These are phyloP conservation scores for Silurus glanis DNA, from an alignment of 2,113 vertebrate species.

Conservation along the genomic window DNA sequence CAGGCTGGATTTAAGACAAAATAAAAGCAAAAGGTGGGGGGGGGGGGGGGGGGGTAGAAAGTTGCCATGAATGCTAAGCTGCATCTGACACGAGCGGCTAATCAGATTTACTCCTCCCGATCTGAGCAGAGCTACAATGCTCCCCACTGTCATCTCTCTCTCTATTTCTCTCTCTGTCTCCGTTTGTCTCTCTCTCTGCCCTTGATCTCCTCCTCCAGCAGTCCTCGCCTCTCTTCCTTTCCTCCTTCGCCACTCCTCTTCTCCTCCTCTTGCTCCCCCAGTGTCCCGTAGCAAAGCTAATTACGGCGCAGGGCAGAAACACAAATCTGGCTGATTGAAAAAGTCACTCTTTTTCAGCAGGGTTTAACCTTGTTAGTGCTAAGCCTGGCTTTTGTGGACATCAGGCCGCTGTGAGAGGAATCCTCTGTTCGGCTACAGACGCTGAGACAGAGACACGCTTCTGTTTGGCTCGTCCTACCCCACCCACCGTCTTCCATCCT, in stretches of 20 bases:
- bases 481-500: constrained; percentile 50
- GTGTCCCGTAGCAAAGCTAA: constrained; percentile 88
- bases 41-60: constrained; percentile 75
- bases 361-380: constrained; percentile 99
- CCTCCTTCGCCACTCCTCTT: constrained; percentile 34
- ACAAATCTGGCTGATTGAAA: constrained; percentile 99
- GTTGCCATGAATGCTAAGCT: constrained; percentile 93
- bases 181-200: constrained; percentile 9
- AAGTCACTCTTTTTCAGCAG: constrained; percentile 89
- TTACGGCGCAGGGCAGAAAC: constrained; percentile 89
- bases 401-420: constrained; percentile 71
- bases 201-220: constrained; percentile 41
- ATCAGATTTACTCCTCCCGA: constrained; percentile 99
- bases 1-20: constrained; percentile 23
- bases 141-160: constrained; percentile 83
- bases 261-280: constrained; percentile 61
- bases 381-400: constrained; percentile 92
- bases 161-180: constrained; percentile 46
- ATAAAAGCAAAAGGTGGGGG: constrained; percentile 11
- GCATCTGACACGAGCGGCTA: constrained; percentile 99
- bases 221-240: constrained; percentile 33
- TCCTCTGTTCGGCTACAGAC: constrained; percentile 73
- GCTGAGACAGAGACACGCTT: constrained; percentile 75
- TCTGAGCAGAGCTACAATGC: constrained; percentile 91
- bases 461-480: constrained; percentile 63